Conservation (phyloP, 1,140 invertebrate species). For the Halyomorpha halys region DNA sequence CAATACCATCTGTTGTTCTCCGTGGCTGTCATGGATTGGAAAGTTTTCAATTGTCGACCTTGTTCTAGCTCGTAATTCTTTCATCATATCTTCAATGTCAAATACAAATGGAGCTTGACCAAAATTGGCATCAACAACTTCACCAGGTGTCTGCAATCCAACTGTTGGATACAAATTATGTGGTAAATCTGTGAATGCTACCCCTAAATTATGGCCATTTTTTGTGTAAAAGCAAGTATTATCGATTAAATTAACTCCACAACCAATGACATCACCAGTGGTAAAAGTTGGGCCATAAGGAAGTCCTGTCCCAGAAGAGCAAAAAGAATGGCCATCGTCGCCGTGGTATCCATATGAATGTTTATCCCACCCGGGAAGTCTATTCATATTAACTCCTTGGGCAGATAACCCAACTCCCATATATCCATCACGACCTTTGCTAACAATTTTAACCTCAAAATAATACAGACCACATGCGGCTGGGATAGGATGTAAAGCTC, state of each 20-base stretch:
- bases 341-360: constrained; percentile 99
- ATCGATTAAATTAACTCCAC: constrained; percentile 94
- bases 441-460: constrained; percentile 97
- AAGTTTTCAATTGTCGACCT: constrained; percentile 74
- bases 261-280: constrained; percentile 94
- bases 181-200: constrained; percentile 90
- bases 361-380: constrained; percentile 97
- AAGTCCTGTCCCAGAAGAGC: constrained; percentile 90
- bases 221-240: constrained; percentile 99
- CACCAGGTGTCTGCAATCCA: constrained; percentile 93
- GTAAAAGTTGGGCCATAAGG: constrained; percentile 98
- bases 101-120: constrained; percentile 94
- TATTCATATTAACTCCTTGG: constrained; percentile 91
- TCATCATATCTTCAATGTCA: constrained; percentile 95
- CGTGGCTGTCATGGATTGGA: constrained; percentile 72
- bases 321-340: constrained; percentile 98
- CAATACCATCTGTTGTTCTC: constrained; percentile 74
- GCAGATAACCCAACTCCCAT: constrained; percentile 97
- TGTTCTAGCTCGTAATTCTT: constrained; percentile 73
- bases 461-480: constrained; percentile 96
- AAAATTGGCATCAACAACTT: constrained; percentile 97
- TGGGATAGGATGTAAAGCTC: constrained; percentile 91
- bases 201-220: constrained; percentile 93
- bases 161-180: constrained; percentile 95
- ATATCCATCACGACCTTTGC: constrained; percentile 95